These are phyloP conservation scores for Accipiter virgatus DNA, from an alignment of 2,113 vertebrate species.

Conservation along the genomic window DNA sequence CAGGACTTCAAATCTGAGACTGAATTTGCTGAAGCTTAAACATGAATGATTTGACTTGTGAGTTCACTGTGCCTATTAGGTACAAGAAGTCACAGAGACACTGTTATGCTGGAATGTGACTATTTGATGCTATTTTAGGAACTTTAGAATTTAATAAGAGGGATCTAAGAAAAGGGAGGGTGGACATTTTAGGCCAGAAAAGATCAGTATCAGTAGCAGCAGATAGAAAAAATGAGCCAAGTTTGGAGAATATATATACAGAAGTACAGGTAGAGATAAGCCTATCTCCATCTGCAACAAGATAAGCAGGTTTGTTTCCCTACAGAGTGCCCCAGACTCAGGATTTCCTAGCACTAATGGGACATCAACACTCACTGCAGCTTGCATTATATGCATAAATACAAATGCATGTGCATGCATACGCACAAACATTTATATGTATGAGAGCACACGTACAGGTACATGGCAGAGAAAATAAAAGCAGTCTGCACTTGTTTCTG, in stretches of 20 bases:
- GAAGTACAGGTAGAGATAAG: neutral
- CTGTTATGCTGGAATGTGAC: rapidly evolving
- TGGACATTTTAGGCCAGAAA: neutral
- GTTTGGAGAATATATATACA: neutral
- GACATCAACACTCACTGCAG: neutral
- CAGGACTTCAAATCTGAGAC: neutral
- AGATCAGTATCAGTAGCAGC: neutral
- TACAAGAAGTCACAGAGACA: neutral
- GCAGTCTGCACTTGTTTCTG: neutral
- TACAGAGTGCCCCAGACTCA: neutral
- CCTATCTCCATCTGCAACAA: neutral
- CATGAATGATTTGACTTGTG: neutral
- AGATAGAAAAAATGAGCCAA: neutral
- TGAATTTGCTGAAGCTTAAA: neutral
- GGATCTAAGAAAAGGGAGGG: neutral
- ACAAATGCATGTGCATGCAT: neutral
- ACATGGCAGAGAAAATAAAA: neutral
- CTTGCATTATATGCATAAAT: neutral
- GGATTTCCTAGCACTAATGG: neutral
- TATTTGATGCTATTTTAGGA: neutral
- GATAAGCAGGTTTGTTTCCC: neutral
- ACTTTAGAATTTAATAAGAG: neutral
- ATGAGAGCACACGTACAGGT: rapidly evolving
- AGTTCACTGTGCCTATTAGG: neutral
- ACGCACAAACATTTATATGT: neutral